These are phyloP conservation scores for Cherax destructor DNA, from an alignment of 1,140 invertebrate genomes.

Conservation along the genomic window DNA sequence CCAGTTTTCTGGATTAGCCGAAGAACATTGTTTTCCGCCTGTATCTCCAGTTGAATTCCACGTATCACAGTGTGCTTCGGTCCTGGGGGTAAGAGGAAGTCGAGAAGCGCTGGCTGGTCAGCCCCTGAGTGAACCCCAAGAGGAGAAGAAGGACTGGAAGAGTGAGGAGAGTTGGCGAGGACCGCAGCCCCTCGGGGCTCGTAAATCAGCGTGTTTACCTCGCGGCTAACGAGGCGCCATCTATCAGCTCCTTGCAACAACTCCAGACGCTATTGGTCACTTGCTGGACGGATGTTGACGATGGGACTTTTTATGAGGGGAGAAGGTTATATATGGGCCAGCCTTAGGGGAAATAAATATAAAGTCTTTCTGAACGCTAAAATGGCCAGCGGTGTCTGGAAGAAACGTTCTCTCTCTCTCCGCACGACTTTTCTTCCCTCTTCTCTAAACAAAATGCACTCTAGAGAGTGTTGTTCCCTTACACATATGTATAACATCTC, in stretches of 20 bases:
- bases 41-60: no score
- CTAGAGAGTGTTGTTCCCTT: no score
- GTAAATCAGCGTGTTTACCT: conserved; percentile 67
- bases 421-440: background rate
- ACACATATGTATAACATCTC: no score
- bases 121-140: background rate
- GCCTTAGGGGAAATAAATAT: conserved; percentile 56
- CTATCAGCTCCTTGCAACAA: conserved; percentile 69
- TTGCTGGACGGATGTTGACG: conserved; percentile 67
- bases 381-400: background rate
- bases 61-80: no score
- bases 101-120: no score
- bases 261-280: conserved; percentile 67
- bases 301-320: conserved; percentile 54
- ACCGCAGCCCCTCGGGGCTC: background rate
- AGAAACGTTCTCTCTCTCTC: no score
- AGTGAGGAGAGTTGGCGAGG: background rate
- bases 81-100: no score
- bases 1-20: no score
- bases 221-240: conserved; percentile 67
- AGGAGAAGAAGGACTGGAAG: background rate
- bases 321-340: conserved; percentile 57
- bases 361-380: conserved; percentile 27
- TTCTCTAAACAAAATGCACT: no score
- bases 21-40: no score